Evolutionary conservation across 2,888 invertebrate species (phyloP).

Genomic region (Diplolepis rosae): DNA sequence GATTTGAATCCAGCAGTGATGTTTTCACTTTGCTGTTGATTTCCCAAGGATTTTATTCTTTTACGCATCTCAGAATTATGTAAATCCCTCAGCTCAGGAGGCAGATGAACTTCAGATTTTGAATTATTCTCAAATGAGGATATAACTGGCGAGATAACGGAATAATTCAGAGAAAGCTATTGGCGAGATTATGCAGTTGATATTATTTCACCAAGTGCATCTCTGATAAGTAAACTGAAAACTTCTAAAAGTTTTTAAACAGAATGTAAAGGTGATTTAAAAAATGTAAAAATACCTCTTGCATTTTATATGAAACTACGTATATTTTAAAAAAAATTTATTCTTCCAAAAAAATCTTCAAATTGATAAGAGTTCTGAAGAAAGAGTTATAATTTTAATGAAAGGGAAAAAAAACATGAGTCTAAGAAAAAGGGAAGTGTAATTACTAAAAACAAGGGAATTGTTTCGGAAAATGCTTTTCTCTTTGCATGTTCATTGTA

Average conservation of each 20-base stretch:
- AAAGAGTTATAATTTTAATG: no score
- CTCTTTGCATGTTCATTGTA: slow-evolving; percentile 2
- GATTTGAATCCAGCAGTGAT: not conserved
- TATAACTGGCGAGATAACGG: not conserved
- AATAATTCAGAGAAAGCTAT: not conserved
- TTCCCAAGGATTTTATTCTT: not conserved
- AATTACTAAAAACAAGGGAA: not conserved
- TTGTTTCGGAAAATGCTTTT: slow-evolving; percentile 25
- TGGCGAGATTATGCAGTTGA: not conserved
- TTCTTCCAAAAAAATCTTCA: no score
- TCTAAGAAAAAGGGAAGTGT: not conserved
- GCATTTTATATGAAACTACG: no score
- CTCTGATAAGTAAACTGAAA: no score
- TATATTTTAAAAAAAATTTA: no score
- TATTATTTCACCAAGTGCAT: not conserved
- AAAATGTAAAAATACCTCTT: no score
- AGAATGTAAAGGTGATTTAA: no score
- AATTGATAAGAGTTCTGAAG: no score
- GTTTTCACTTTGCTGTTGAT: not conserved
- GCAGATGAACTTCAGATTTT: not conserved
- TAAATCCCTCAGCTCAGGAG: not conserved
- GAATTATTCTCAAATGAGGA: not conserved
- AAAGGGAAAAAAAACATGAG: not conserved
- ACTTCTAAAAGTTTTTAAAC: no score
- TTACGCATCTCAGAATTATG: not conserved